phyloP scores from a whole-genome alignment of 2,113 vertebrate species.

The Ageneiosus marmoratus region DNA sequence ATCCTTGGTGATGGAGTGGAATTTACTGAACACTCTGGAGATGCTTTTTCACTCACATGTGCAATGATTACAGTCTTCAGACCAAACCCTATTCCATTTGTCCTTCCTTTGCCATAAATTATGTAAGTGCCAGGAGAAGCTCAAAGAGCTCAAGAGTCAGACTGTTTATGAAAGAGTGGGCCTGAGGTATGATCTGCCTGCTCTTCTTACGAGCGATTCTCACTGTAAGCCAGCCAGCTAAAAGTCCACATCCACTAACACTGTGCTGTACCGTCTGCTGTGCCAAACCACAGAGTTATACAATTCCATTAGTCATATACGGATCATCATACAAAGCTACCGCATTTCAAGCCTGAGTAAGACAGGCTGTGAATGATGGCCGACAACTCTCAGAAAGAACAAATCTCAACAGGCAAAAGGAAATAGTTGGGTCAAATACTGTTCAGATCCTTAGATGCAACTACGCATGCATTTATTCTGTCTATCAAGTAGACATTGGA shows the following conservation, averaged over 20 bases:
- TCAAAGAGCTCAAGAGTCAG: constrained; percentile 2
- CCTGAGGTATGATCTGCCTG: constrained; percentile 24
- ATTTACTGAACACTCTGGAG: constrained; percentile 49
- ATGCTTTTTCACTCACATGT: constrained; percentile 43
- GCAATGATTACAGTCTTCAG: constrained; percentile 48
- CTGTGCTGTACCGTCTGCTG: constrained; percentile 1
- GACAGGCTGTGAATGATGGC: background rate
- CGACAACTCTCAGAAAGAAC: background rate
- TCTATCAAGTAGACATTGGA: background rate
- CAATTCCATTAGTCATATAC: constrained; percentile 32
- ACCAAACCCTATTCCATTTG: background rate
- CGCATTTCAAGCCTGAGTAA: constrained; percentile 7
- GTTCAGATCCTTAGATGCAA: background rate
- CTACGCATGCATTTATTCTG: background rate
- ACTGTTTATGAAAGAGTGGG: constrained; percentile 6
- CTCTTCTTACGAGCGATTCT: background rate
- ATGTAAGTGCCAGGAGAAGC: background rate
- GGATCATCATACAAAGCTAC: constrained; percentile 7
- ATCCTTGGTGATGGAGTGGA: constrained; percentile 24
- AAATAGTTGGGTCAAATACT: background rate
- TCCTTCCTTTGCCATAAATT: constrained; percentile 9
- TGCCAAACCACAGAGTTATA: constrained; percentile 24
- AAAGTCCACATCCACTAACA: constrained; percentile 3
- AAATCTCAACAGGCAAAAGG: background rate
- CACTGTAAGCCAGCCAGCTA: constrained; percentile 5